phyloP scores from a whole-genome alignment of 2,888 invertebrate species.

The Podotricha telesiphe region DNA sequence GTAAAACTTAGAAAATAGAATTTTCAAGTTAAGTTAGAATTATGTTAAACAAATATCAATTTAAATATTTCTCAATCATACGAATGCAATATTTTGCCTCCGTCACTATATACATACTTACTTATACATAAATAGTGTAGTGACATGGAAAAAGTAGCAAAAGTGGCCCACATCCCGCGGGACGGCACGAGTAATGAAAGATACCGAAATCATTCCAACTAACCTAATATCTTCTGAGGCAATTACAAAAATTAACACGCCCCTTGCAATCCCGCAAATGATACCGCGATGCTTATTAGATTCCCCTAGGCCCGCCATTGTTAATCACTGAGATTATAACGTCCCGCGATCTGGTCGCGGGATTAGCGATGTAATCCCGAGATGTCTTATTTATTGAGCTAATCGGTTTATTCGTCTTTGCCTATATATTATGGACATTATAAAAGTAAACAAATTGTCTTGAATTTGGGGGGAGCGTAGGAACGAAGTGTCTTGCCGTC shows the following conservation, averaged over 20 bases:
- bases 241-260: conserved; percentile 72
- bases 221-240: conserved; percentile 51
- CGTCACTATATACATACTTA: background rate
- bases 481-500: too few species aligned
- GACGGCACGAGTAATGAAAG: conserved; percentile 36
- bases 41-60: too few species aligned
- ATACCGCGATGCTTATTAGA: conserved; percentile 61
- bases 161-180: conserved; percentile 39
- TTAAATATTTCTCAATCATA: too few species aligned
- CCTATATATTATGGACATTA: background rate
- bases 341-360: conserved; percentile 41
- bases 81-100: background rate
- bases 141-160: conserved; percentile 19
- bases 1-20: too few species aligned
- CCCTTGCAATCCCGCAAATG: conserved; percentile 66
- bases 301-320: conserved; percentile 53
- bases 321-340: conserved; percentile 58
- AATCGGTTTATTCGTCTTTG: conserved; percentile 9
- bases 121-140: background rate
- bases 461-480: too few species aligned
- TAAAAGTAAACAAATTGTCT: too few species aligned
- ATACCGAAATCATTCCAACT: conserved; percentile 37
- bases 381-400: conserved; percentile 32
- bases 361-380: conserved; percentile 37
- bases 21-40: too few species aligned